Conservation (phyloP, 2,888 invertebrate species). For the Laspeyria flexula region DNA sequence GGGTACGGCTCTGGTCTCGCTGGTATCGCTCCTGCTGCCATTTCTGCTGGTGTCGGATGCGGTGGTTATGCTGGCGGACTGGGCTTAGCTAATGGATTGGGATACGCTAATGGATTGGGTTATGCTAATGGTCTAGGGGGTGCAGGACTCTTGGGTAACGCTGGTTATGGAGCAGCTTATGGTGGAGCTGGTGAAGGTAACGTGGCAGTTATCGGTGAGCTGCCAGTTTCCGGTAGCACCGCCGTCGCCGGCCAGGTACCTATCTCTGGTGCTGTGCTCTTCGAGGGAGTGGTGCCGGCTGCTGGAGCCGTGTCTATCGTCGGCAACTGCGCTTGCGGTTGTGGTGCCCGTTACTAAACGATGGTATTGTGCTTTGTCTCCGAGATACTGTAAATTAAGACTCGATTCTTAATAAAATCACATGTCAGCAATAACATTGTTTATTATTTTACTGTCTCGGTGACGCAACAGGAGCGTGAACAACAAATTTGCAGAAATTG, state of each 20-base stretch:
- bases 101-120: background rate
- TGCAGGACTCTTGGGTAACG: conserved; percentile 7
- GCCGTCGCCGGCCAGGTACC: conserved; percentile 53
- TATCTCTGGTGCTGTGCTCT: conserved; percentile 55
- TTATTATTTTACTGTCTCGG: too few relatives aligned
- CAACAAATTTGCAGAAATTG: too few relatives aligned
- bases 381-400: background rate
- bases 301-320: conserved; percentile 55
- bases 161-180: conserved; percentile 30
- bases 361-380: background rate
- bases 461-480: too few relatives aligned
- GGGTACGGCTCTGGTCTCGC: too few relatives aligned
- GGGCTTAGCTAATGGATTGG: background rate
- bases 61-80: background rate
- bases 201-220: conserved; percentile 51
- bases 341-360: conserved; percentile 17
- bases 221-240: conserved; percentile 52
- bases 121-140: conserved; percentile 13
- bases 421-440: background rate
- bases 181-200: conserved; percentile 46
- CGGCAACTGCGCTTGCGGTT: conserved; percentile 56
- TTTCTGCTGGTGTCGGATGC: background rate
- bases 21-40: background rate
- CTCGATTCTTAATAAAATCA: background rate
- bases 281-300: conserved; percentile 57